These are phyloP conservation scores for Denticeps clupeoides DNA, from an alignment of 2,797 vertebrate genomes.

Conservation along the genomic window DNA sequence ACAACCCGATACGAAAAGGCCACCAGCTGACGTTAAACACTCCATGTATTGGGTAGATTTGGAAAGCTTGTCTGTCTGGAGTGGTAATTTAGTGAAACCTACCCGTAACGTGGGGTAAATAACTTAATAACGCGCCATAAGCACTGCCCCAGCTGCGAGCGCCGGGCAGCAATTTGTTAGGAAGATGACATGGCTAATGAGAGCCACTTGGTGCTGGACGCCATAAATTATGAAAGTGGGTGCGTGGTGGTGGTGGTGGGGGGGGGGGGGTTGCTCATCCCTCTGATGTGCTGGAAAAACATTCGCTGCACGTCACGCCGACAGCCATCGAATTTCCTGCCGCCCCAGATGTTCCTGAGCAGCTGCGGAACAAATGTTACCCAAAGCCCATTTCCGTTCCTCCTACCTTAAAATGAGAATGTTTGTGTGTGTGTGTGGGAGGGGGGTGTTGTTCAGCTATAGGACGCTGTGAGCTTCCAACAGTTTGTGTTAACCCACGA, in stretches of 20 bases:
- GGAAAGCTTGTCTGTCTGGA: background rate
- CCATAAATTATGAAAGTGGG: conserved; percentile 48
- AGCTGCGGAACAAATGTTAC: conserved; percentile 76
- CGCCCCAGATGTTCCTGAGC: conserved; percentile 75
- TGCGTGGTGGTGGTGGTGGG: conserved; percentile 38
- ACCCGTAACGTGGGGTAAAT: conserved; percentile 26
- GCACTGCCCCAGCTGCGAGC: conserved; percentile 66
- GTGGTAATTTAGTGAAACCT: conserved; percentile 35
- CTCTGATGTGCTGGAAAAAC: conserved; percentile 55
- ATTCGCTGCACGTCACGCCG: conserved; percentile 62
- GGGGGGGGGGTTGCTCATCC: conserved; percentile 39
- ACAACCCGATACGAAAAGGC: no score
- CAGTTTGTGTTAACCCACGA: no score
- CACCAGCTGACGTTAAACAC: no score
- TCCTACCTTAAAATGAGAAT: conserved; percentile 40
- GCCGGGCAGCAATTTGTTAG: conserved; percentile 71
- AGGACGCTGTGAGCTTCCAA: no score
- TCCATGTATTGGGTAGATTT: background rate
- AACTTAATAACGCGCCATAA: conserved; percentile 34
- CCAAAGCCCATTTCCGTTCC: conserved; percentile 28
- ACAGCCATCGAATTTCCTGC: conserved; percentile 69
- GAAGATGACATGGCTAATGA: conserved; percentile 80
- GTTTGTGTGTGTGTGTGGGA: conserved; percentile 30
- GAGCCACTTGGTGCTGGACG: conserved; percentile 78
- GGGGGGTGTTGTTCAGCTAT: background rate